Conservation (phyloP, 2,113 vertebrate species). For the Ascaphus truei region DNA sequence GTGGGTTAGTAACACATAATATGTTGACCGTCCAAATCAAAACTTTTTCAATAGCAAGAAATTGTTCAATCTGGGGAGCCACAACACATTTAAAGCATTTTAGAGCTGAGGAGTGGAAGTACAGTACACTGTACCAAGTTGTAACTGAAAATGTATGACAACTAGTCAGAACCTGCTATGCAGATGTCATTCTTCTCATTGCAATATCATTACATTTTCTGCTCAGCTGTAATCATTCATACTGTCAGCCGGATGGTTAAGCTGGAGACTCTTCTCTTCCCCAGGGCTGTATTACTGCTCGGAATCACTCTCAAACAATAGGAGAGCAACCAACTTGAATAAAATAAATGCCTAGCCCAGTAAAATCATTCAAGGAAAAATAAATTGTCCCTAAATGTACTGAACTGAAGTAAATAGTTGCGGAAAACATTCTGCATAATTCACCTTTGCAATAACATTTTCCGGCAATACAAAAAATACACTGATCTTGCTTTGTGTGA, state of each 20-base stretch:
- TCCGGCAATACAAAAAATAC: too few species aligned
- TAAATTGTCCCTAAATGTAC: too few species aligned
- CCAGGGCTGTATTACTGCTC: constrained; percentile 40
- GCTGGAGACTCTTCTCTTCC: constrained; percentile 18
- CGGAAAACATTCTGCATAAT: too few species aligned
- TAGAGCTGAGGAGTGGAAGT: not conserved
- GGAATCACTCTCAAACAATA: constrained; percentile 32
- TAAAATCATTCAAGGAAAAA: constrained; percentile 38
- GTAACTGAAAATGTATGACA: constrained; percentile 45
- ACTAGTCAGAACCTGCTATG: constrained; percentile 40
- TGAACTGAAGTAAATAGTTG: too few species aligned
- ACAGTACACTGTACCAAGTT: too few species aligned
- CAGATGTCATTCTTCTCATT: constrained; percentile 50
- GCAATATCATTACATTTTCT: constrained; percentile 51
- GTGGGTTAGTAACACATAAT: too few species aligned
- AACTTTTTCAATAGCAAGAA: too few species aligned
- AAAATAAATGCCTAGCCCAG: constrained; percentile 33
- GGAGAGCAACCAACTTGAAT: constrained; percentile 37
- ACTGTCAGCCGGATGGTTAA: constrained; percentile 44
- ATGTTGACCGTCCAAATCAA: too few species aligned
- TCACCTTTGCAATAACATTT: too few species aligned
- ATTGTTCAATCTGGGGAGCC: too few species aligned
- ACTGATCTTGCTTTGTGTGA: too few species aligned
- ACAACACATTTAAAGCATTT: too few species aligned
- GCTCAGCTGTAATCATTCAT: constrained; percentile 45